phyloP scores from a whole-genome alignment of 2,888 invertebrate genomes.

The Gryllus longicercus region DNA sequence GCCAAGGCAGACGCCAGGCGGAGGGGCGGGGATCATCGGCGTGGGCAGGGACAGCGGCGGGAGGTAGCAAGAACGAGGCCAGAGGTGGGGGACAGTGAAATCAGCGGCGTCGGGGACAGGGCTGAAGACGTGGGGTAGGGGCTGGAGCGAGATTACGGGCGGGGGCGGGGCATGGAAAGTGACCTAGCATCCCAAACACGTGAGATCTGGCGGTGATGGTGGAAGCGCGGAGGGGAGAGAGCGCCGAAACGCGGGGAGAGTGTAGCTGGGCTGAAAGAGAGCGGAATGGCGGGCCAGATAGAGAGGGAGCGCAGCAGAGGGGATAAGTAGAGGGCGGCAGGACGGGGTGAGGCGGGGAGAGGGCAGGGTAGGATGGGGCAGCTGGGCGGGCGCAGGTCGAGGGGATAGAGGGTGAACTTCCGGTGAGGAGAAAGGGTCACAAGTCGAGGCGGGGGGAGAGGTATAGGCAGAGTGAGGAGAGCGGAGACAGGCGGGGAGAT shows the following conservation, averaged over 20 bases:
- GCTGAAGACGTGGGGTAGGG: too few relatives aligned
- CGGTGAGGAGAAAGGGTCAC: not conserved
- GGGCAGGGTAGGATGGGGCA: slow-evolving; percentile 20
- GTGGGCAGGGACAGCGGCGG: not conserved
- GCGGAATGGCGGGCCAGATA: too few relatives aligned
- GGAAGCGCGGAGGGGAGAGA: too few relatives aligned
- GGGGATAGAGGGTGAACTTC: not conserved
- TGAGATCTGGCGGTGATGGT: too few relatives aligned
- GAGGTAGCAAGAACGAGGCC: too few relatives aligned
- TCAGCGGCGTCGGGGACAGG: too few relatives aligned
- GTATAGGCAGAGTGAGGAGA: not conserved
- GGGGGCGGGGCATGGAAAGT: not conserved
- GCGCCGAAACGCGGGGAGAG: too few relatives aligned
- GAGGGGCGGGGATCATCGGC: not conserved
- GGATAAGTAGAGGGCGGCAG: not conserved
- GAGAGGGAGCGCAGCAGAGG: too few relatives aligned
- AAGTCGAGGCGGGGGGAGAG: not conserved
- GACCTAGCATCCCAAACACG: too few relatives aligned
- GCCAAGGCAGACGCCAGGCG: not conserved
- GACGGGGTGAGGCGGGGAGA: not conserved
- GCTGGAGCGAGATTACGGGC: not conserved
- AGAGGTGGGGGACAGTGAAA: too few relatives aligned
- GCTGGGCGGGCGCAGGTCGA: not conserved
- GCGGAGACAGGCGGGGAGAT: not conserved
- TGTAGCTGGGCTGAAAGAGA: too few relatives aligned